Evolutionary conservation across 92 coral and sea anemone species (phyloP).

Genomic region (Bergia puertoricense): DNA sequence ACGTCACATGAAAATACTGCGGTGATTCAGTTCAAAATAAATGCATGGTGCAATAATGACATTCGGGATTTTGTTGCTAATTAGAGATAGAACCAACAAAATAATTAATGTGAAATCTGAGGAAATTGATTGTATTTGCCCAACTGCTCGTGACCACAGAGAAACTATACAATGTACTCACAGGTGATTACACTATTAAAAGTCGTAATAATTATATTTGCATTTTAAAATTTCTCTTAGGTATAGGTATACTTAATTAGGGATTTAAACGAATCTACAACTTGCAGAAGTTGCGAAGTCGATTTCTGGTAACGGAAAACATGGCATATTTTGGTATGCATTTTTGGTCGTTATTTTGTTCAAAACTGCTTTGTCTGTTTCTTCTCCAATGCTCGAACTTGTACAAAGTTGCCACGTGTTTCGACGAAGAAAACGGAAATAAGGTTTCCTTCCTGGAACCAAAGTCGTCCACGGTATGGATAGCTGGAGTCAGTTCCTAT

Average conservation of each 20-base stretch:
- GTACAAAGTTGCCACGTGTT: slow-evolving; percentile 6
- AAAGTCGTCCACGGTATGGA: slow-evolving; percentile 54
- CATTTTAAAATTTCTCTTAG: not conserved
- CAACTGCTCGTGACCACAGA: slow-evolving; percentile 5
- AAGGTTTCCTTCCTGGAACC: slow-evolving; percentile 53
- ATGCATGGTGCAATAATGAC: no score
- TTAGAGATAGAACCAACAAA: not conserved
- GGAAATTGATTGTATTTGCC: not conserved
- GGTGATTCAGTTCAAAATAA: not conserved
- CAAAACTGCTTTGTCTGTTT: not conserved
- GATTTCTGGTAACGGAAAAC: not conserved
- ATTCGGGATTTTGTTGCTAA: not conserved
- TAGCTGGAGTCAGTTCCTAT: slow-evolving; percentile 52
- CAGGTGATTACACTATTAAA: not conserved
- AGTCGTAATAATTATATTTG: not conserved
- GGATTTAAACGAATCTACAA: not conserved
- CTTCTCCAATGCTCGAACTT: not conserved
- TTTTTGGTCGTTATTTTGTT: not conserved
- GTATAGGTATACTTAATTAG: not conserved
- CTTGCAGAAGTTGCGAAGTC: not conserved
- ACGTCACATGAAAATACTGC: not conserved
- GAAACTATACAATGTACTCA: not conserved
- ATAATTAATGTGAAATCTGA: no score
- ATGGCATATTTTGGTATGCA: no score
- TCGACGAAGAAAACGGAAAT: not conserved